Conservation (phyloP, 2,888 invertebrate genomes). For the Ashinkailepas kermadecensis region DNA sequence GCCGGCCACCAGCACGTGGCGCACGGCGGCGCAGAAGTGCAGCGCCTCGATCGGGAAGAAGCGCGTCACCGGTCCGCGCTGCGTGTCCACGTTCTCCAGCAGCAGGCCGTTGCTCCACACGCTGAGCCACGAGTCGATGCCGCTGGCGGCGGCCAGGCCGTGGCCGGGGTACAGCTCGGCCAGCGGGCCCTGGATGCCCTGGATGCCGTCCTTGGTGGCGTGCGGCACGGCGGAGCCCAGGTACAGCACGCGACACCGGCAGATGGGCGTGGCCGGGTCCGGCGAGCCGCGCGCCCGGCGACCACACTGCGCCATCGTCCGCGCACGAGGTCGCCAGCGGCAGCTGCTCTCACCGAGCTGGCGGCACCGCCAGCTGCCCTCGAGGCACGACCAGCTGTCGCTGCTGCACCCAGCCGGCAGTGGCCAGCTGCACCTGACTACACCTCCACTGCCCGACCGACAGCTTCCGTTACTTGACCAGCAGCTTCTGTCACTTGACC, state of each 20-base stretch:
- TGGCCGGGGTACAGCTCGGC: constrained; percentile 92
- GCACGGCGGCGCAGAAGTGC: constrained; percentile 92
- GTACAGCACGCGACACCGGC: constrained; percentile 92
- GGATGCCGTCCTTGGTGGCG: constrained; percentile 93
- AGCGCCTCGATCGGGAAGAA: constrained; percentile 93
- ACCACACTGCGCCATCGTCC: too few relatives aligned
- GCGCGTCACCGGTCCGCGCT: constrained; percentile 83
- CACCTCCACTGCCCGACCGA: too few relatives aligned
- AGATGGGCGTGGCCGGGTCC: constrained; percentile 74
- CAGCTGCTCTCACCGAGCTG: too few relatives aligned
- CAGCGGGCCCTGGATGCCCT: constrained; percentile 94
- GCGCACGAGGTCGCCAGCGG: too few relatives aligned
- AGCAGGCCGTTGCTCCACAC: constrained; percentile 93
- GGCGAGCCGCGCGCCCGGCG: constrained; percentile 30
- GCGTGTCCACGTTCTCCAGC: constrained; percentile 91
- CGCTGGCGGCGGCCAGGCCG: constrained; percentile 75
- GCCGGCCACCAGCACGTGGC: constrained; percentile 69
- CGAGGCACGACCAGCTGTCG: too few relatives aligned
- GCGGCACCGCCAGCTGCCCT: too few relatives aligned
- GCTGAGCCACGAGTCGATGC: constrained; percentile 92
- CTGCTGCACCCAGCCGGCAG: too few relatives aligned
- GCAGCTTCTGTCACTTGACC: too few relatives aligned
- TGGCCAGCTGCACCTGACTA: too few relatives aligned
- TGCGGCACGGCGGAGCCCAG: constrained; percentile 94
- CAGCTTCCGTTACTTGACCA: too few relatives aligned